Conservation (phyloP, 2,888 invertebrate genomes). For the Chydorus sphaericus region DNA sequence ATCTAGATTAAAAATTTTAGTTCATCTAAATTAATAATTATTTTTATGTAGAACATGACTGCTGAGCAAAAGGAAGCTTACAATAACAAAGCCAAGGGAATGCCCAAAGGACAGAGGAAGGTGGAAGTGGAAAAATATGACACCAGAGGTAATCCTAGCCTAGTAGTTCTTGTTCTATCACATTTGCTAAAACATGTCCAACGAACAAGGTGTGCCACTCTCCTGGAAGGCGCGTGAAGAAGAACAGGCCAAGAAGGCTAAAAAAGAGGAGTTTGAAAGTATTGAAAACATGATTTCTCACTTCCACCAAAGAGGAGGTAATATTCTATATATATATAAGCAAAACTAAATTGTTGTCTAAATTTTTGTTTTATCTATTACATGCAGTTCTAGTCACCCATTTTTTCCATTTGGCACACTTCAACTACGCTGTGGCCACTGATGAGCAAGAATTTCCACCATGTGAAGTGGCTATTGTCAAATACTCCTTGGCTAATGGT, state of each 20-base stretch:
- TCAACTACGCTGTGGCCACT: slow-evolving; percentile 14
- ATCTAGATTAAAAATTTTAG: background rate
- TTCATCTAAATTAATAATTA: background rate
- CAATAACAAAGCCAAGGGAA: slow-evolving; percentile 19
- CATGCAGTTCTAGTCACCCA: slow-evolving; percentile 10
- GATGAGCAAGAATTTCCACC: slow-evolving; percentile 19
- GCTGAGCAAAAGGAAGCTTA: slow-evolving; percentile 18
- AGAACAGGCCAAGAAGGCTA: background rate
- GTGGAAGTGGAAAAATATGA: slow-evolving; percentile 19
- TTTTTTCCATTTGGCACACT: slow-evolving; percentile 12
- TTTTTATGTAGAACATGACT: slow-evolving; percentile 17
- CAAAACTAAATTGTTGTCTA: background rate
- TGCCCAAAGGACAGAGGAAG: slow-evolving; percentile 14
- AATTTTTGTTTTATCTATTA: too few species aligned
- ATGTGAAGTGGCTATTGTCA: slow-evolving; percentile 19
- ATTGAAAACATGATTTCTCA: background rate
- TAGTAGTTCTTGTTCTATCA: too few species aligned
- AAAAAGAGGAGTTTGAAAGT: background rate
- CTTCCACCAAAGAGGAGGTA: background rate
- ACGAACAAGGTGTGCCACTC: background rate
- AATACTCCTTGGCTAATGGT: slow-evolving; percentile 20
- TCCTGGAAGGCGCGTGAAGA: background rate
- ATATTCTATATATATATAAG: background rate
- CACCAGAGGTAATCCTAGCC: slow-evolving; percentile 9
- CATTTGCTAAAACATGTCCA: too few species aligned